A percentile compares a stretch with the other conserved stretches of the same genome.
Conservation (phyloP, 2,888 invertebrate species). For the Thymelicus sylvestris region DNA sequence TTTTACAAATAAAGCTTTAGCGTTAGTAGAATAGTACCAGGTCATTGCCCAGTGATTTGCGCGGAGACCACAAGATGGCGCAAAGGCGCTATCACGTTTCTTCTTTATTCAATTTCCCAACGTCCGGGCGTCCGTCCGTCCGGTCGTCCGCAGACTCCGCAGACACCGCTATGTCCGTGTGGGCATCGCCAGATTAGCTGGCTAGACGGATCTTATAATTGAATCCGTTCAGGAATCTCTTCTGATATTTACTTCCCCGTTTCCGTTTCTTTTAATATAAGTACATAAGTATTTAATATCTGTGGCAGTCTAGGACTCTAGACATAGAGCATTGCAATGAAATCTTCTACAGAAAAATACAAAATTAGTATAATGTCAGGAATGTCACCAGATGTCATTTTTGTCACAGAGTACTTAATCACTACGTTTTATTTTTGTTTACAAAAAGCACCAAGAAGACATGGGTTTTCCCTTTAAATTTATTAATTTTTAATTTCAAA, state of each 20-base stretch:
- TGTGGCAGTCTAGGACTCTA: no score
- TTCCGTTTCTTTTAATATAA: conserved; percentile 12
- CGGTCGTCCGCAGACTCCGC: conserved; percentile 68
- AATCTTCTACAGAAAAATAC: no score
- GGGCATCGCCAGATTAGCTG: conserved; percentile 17
- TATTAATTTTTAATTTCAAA: no score
- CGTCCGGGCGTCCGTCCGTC: conserved; percentile 62
- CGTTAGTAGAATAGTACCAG: conserved; percentile 27
- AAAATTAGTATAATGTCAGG: no score
- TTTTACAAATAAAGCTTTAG: no score
- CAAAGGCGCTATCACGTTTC: conserved; percentile 73
- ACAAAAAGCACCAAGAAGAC: no score
- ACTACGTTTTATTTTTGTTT: no score
- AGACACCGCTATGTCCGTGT: conserved; percentile 47
- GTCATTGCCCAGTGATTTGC: conserved; percentile 47
- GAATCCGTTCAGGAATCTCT: neutral
- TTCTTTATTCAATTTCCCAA: conserved; percentile 75
- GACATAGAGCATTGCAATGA: no score
- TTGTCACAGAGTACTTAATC: no score
- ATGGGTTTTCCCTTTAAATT: no score
- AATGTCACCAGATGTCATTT: no score
- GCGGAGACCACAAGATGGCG: conserved; percentile 56
- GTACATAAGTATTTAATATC: no score
- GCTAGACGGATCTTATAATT: conserved; percentile 30
- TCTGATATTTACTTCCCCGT: conserved; percentile 15